Conservation (phyloP, 2,888 invertebrate genomes). For the Penaeus monodon region DNA sequence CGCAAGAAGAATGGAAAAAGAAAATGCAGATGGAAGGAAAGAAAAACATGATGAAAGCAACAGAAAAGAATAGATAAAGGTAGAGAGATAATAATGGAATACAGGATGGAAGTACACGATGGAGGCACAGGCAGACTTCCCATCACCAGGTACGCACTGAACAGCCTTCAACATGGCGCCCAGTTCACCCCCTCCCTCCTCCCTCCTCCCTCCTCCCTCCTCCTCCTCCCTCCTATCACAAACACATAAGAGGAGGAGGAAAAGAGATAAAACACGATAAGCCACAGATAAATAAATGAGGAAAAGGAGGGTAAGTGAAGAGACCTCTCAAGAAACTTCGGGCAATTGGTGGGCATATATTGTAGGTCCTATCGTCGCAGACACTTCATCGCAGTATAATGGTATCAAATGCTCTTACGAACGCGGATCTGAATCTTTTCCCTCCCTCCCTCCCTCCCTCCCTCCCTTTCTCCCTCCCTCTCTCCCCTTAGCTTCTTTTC, state of each 20-base stretch:
- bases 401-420: too few species aligned
- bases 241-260: too few species aligned
- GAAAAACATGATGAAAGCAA: background rate
- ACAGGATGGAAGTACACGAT: background rate
- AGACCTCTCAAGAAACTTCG: too few species aligned
- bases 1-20: background rate
- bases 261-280: too few species aligned
- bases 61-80: background rate
- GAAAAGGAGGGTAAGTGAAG: too few species aligned
- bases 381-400: too few species aligned
- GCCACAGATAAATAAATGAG: too few species aligned
- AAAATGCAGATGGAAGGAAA: background rate
- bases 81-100: conserved; percentile 3
- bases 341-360: too few species aligned
- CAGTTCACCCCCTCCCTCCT: background rate
- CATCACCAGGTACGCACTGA: background rate
- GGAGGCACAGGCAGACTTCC: background rate
- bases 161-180: background rate
- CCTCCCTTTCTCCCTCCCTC: too few species aligned
- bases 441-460: background rate
- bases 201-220: background rate
- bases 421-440: too few species aligned
- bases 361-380: too few species aligned
- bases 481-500: background rate
- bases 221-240: too few species aligned